Conservation (phyloP, 2,113 vertebrate genomes). For the Bungarus multicinctus region DNA sequence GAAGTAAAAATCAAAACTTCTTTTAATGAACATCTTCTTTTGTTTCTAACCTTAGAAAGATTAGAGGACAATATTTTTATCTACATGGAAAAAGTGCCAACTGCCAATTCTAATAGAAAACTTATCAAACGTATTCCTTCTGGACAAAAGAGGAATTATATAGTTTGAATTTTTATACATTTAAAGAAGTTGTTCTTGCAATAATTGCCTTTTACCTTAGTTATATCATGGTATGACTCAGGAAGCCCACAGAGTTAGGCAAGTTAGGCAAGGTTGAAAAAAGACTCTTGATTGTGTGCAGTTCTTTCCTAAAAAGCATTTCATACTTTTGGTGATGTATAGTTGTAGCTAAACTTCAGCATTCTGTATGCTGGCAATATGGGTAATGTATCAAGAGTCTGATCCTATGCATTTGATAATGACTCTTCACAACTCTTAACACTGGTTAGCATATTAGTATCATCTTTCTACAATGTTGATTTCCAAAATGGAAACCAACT, state of each 20-base stretch:
- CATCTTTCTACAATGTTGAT: not conserved
- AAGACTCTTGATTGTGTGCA: not conserved
- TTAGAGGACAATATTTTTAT: not conserved
- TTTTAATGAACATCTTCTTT: not conserved
- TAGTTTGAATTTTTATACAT: not conserved
- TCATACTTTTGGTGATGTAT: not conserved
- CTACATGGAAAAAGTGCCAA: not conserved
- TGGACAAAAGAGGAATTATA: not conserved
- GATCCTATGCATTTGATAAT: not conserved
- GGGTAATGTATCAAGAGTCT: not conserved
- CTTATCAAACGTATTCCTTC: not conserved
- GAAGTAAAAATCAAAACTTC: not conserved
- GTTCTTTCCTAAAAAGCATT: not conserved
- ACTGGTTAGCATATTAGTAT: not conserved
- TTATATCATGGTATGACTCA: not conserved
- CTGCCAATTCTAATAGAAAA: not conserved
- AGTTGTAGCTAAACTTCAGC: not conserved
- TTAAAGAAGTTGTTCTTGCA: slow-evolving; percentile 4
- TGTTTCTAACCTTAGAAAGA: not conserved
- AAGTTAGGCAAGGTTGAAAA: not conserved
- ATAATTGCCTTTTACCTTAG: slow-evolving; percentile 11
- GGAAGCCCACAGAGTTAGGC: not conserved
- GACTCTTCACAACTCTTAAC: not conserved
- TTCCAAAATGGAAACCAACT: not conserved
- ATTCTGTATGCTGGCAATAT: not conserved